Base-by-base conservation (phyloP, 2,888 invertebrate genomes). In the Oxycera nigricornis region DNA sequence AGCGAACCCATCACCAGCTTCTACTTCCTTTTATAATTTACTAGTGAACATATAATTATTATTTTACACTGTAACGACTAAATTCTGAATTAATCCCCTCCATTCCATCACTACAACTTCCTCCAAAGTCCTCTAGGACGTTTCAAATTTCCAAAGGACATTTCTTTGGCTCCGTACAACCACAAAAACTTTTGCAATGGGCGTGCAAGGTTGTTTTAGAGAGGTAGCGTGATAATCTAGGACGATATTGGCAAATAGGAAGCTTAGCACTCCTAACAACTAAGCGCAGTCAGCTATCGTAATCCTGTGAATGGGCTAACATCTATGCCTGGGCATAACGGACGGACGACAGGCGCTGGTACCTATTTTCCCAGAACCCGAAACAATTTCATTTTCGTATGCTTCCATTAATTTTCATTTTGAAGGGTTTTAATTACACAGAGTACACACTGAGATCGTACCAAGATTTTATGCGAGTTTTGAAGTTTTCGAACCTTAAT, bases 401-500 rank as follows among this genome's bases (percentile, higher is more conserved):
- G 20, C 20, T 70, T 22, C 55, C 70, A 70, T 70, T 70, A 70
- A 70, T 70, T 70, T 70, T 70, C 52, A 31, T 70, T 70, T 70
- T 70, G 70, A 52, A 70, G 52, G 55, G 70, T 70, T 70, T n/a
- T 70, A 55, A 70, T 55, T 70, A 70, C 24, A 39, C 9, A 30
- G 22, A 41, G 22, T 30, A 26, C 6, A 41, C 22, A 41, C 30
- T 41, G 35, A 17, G 41, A 41, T 39, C 9, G 35, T 31, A 2
- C 35, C 17, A 31, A 31, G 35, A 31, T 22, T 65, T 65, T 41
- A 41, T 65, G 11, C 22, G 65, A 65, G 65, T 65, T 65, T 65
- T 65, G 65, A 39, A 65, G 65, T 65, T 65, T 62, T 39, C 30
- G 30, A 65, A 39, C 41, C 41, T n/a, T 39, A 22, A 22, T 24